Evolutionary conservation across 2,113 vertebrate species (phyloP), one percentile per base, ranked within the genome.

Genomic region (Anoura caudifer): DNA sequence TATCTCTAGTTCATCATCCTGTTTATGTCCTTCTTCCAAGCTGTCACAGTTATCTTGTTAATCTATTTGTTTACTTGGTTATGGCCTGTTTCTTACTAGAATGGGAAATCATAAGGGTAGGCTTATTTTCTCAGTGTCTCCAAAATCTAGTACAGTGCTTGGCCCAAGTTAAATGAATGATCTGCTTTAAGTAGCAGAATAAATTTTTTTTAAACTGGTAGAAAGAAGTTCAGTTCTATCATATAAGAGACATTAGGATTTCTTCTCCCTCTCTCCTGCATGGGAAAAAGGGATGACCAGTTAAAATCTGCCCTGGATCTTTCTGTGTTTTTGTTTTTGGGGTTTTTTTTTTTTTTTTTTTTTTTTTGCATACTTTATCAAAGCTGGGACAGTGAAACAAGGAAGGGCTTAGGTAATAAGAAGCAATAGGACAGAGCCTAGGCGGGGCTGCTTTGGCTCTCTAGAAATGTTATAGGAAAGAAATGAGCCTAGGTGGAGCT

Each of bases 181-280:
- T 91, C 28, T 96, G 56, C 65, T 91, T 96, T 91, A 91, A 88
- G 54, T 87, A 90, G 70, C 52, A 69, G 85, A 92, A 95, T 95
- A 95, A 54, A 72, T 90, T 92, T 92, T 80, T 95, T 96, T 84
- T 75, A 73, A 92, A 94, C 73, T 83, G 87, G 47, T 36, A 82
- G 87, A 77, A 87, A 90, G 61, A 52, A 96, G 92, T 96, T 47
- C 47, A 87, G 79, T 76, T 85, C 72, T 94, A 43, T 47, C 79
- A n/a, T 31, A 36, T 88, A 84, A 96, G 59, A 96, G 65, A 87
- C 61, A 80, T 31, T 87, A 70, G 63, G 22, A 36, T 38, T 70
- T 61, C 52, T 45, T 11, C 33, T 17, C 50, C 15, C 50, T 52
- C 19, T 38, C 65, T 90, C 70, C 59, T 52, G 56, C 54, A 77